phyloP scores from a whole-genome alignment of 2,888 invertebrate genomes.

The Xanthia icteritia region DNA sequence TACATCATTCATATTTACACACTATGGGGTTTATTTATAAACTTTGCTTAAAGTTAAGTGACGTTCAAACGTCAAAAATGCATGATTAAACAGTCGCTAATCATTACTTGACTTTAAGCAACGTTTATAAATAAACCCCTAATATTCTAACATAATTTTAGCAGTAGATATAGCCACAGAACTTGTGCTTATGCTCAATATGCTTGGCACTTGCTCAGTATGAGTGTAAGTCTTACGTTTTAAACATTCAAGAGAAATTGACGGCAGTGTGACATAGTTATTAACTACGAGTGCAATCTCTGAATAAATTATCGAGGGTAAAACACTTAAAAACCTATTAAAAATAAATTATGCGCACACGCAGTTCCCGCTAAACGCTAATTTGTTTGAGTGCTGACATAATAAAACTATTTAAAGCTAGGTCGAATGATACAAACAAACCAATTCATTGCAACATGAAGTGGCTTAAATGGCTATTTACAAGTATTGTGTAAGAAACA shows the following conservation, averaged over 20 bases:
- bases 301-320: constrained; percentile 22
- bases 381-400: constrained; percentile 36
- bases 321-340: constrained; percentile 44
- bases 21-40: too few species aligned
- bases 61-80: too few species aligned
- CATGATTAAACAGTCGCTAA: too few species aligned
- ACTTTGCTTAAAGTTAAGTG: too few species aligned
- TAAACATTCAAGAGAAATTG: neutral
- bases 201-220: neutral
- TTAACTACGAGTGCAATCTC: constrained; percentile 6
- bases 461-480: constrained; percentile 45
- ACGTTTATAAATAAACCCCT: too few species aligned
- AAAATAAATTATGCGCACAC: constrained; percentile 27
- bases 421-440: constrained; percentile 29
- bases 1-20: neutral
- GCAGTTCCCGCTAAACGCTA: constrained; percentile 23
- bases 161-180: neutral
- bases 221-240: neutral
- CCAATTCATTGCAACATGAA: constrained; percentile 30
- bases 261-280: neutral
- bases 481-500: constrained; percentile 29
- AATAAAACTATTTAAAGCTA: constrained; percentile 38
- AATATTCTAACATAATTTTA: neutral
- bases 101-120: too few species aligned
- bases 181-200: neutral